Base-by-base conservation (phyloP, 2,888 invertebrate species). In the Acleris cristana region DNA sequence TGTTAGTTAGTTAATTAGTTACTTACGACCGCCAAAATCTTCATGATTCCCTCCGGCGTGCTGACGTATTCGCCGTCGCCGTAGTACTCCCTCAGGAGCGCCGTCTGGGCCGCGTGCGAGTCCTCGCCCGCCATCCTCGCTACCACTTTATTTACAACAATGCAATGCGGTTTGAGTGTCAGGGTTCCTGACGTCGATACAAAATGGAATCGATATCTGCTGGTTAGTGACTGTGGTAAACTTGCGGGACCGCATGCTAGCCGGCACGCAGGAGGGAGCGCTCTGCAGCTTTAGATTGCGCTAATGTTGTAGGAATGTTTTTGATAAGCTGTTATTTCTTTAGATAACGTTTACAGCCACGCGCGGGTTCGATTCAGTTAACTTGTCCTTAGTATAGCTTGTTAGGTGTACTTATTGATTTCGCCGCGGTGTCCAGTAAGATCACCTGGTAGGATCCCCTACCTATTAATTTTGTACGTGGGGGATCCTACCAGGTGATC, bases 11-110 rank as follows among this genome's bases (percentile, higher is more conserved):
- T n/a, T n/a, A n/a, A n/a, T 23, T 23, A 21, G n/a, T 4, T 66
- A 76, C 78, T 73, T 51, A 86, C 86, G 58, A 80, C 76, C 3
- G 85, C 79, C 16, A 83, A 18, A 14, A 84, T 73, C 71, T 86
- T 86, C 61, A 87, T 71, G 7, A 85, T 72, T n/a, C 87, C 86
- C 69, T 84, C 87, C 0, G 78, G 63, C 2, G 87, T 84, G 48
- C 79, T 58, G 40, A 83, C 74, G 55, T 80, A 77, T 52, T 85
- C 84, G 60, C 73, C 78, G 8, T 86, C 80, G 0, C 63, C 69
- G 71, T 86, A 88, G 61, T 88, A 87, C 51, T 78, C 71, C 5
- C 79, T 78, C 63, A 84, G 73, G 16, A 78, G 63, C 23, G 64
- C 68, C 60, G 70, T 69, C 30, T 72, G 71, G 30, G 19, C 30